Percentiles rank a stretch among this genome's conserved stretches.
phyloP scores from a whole-genome alignment of 2,797 vertebrate genomes.

The Anguilla anguilla region DNA sequence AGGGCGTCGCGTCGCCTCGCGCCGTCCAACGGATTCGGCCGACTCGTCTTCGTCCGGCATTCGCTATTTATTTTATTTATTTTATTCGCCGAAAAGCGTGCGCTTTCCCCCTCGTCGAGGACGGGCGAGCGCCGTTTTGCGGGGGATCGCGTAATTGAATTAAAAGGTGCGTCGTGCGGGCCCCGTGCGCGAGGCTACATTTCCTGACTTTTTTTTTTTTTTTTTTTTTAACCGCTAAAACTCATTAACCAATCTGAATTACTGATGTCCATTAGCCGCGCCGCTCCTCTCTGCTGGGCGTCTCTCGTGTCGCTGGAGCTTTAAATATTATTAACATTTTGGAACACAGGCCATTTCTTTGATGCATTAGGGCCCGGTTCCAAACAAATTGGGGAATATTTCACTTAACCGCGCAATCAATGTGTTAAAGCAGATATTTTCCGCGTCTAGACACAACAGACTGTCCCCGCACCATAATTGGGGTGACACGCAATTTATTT shows the following conservation, averaged over 20 bases:
- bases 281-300: constrained; percentile 18
- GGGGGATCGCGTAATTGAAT: constrained; percentile 9
- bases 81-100: background rate
- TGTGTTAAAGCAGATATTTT: constrained; percentile 32
- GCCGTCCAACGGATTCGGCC: background rate
- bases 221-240: constrained; percentile 16
- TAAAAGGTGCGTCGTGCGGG: background rate
- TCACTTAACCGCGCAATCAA: constrained; percentile 36
- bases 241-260: constrained; percentile 28
- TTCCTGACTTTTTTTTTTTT: background rate
- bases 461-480: constrained; percentile 29
- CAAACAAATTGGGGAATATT: constrained; percentile 38
- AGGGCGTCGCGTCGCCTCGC: no score
- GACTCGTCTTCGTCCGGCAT: background rate
- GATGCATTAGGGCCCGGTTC: constrained; percentile 24
- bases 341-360: constrained; percentile 19
- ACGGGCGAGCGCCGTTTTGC: background rate
- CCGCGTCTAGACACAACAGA: constrained; percentile 23
- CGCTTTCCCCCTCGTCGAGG: background rate
- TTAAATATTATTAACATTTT: constrained; percentile 38
- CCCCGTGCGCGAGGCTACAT: background rate
- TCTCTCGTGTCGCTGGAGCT: constrained; percentile 18
- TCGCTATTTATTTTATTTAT: background rate
- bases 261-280: constrained; percentile 22
- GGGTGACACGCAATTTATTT: constrained; percentile 31